Evolutionary conservation across 2,888 invertebrate genomes (phyloP).

Genomic region (Chymomyza fuscimana): DNA sequence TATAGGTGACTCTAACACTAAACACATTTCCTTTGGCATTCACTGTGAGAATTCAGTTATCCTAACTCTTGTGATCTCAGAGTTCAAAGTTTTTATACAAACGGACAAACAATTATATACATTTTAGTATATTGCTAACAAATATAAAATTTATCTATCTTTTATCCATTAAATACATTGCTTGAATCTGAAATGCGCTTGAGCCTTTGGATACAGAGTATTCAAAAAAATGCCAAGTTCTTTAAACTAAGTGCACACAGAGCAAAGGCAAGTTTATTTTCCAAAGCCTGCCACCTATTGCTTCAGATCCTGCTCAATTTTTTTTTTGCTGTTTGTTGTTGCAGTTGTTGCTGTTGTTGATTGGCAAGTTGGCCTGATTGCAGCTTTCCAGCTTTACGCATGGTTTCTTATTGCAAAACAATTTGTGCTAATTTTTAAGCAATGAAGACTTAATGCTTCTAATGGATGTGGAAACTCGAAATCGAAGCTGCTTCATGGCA

Average conservation of each 20-base stretch:
- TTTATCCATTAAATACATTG: too few species aligned
- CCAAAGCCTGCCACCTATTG: conserved; percentile 17
- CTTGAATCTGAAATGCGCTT: too few species aligned
- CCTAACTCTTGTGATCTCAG: too few species aligned
- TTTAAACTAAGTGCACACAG: conserved; percentile 4
- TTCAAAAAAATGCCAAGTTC: neutral
- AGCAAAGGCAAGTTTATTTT: conserved; percentile 40
- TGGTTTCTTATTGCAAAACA: conserved; percentile 35
- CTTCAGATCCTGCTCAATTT: conserved; percentile 3
- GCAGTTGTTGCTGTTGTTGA: neutral
- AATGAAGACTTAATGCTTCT: conserved; percentile 37
- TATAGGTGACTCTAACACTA: too few species aligned
- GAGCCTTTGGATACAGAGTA: too few species aligned
- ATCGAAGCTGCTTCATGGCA: conserved; percentile 21
- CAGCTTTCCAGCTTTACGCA: conserved; percentile 5
- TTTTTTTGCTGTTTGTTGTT: conserved; percentile 20
- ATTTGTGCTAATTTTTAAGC: conserved; percentile 39
- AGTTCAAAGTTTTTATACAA: too few species aligned
- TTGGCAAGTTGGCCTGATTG: conserved; percentile 13
- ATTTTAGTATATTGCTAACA: too few species aligned
- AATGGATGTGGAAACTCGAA: conserved; percentile 23
- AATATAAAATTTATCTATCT: too few species aligned
- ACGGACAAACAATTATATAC: too few species aligned
- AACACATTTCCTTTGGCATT: too few species aligned
- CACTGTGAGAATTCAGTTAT: too few species aligned